Evolutionary conservation across 2,888 invertebrate species (phyloP).

Genomic region (Bembecia ichneumoniformis): DNA sequence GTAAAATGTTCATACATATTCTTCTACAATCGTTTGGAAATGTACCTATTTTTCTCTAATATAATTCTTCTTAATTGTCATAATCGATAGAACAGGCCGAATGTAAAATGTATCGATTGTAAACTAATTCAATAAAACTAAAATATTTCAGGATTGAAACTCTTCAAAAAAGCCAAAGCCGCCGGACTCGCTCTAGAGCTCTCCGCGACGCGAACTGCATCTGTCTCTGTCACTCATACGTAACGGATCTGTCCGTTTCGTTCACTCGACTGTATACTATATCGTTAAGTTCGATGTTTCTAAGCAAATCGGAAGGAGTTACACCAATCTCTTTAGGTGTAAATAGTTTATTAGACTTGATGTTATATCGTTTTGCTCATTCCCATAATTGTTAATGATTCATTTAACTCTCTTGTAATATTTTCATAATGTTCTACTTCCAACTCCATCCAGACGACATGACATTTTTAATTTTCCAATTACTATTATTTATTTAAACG

Average conservation of each 20-base stretch:
- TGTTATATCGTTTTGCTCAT: constrained; percentile 30
- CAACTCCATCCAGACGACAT: constrained; percentile 58
- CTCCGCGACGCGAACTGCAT: constrained; percentile 13
- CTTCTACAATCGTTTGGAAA: too few relatives aligned
- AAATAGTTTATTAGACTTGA: constrained; percentile 2
- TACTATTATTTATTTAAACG: constrained; percentile 11
- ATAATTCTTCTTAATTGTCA: too few relatives aligned
- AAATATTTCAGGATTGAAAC: neutral
- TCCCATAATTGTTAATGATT: constrained; percentile 19
- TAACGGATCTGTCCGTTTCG: constrained; percentile 42
- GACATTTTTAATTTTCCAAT: constrained; percentile 25
- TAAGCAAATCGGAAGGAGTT: constrained; percentile 18
- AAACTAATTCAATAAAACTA: too few relatives aligned
- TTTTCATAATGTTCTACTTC: constrained; percentile 3
- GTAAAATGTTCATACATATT: too few relatives aligned
- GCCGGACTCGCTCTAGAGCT: neutral
- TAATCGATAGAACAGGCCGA: too few relatives aligned
- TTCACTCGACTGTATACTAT: constrained; percentile 38
- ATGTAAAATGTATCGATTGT: too few relatives aligned
- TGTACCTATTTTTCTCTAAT: too few relatives aligned
- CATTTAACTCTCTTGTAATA: too few relatives aligned
- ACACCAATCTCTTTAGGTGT: constrained; percentile 12
- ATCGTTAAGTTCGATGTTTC: constrained; percentile 25
- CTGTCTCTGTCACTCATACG: constrained; percentile 59
- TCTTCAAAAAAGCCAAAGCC: neutral